Base-by-base conservation (phyloP, 2,113 vertebrate genomes). In the Mus pahari region DNA sequence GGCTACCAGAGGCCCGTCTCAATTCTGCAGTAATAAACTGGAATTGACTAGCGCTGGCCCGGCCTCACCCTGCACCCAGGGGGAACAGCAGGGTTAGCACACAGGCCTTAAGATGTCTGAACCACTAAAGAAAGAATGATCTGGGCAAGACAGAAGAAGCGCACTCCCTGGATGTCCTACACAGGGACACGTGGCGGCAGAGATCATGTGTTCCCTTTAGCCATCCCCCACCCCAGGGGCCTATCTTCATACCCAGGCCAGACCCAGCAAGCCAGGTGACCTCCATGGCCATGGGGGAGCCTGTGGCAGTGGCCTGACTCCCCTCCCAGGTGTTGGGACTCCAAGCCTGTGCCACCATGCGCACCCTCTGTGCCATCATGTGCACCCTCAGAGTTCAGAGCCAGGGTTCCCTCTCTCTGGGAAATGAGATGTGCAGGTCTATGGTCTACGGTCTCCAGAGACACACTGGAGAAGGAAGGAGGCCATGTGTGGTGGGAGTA, bases 71-170 rank as follows among this genome's bases (percentile, higher is more conserved):
- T 45, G 66, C 12, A 87, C 33, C 8, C 60, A 0, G 6, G 17
- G 42, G 50, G 62, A 5, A 36, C 0, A 73, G 36, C 31, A 64
- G 48, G 53, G 86, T 79, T 26, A 58, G 28, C 45, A 86, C 36
- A 39, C 81, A 71, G 48, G 50, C 71, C 66, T 55, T 24, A n/a
- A 66, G 79, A 77, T 31, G 53, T 66, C 55, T 42, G 66, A 50
- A 28, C 60, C 68, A 74, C 94, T 91, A 26, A 60, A 95, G 64
- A 50, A 64, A 82, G 28, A 45, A 53, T 42, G 42, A 74, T 26
- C 9, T 2, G 4, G 60, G 53, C 58, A 14, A 82, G 28, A 42
- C 1, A n/a, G 90, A 42, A 58, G 89, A 64, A 2, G 68, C 7
- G 3, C 42, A 45, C 22, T 36, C 22, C 36, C 45, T 33, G 62